Evolutionary conservation across 2,888 invertebrate species (phyloP).

Genomic region (Rhodophaea formosa): DNA sequence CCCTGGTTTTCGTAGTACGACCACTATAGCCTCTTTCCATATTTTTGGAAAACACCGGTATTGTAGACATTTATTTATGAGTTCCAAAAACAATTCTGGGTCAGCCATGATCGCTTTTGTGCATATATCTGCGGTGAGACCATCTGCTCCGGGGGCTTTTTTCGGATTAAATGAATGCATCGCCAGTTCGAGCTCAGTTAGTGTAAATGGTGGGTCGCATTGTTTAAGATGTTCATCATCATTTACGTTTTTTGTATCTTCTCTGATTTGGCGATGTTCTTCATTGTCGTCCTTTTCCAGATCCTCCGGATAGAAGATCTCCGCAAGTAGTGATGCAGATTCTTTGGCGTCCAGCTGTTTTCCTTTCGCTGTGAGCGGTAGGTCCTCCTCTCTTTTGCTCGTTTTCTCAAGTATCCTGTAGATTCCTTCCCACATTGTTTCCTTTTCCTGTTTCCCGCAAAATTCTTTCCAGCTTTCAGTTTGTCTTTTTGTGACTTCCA

Average conservation of each 20-base stretch:
- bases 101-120: neutral
- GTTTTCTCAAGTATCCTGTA: conserved; percentile 21
- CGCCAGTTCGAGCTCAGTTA: neutral
- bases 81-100: too few relatives aligned
- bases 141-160: conserved; percentile 5
- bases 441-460: conserved; percentile 9
- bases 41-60: neutral
- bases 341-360: conserved; percentile 1
- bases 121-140: neutral
- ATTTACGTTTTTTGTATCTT: neutral
- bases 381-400: conserved; percentile 17
- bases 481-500: neutral
- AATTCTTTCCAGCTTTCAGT: conserved; percentile 12
- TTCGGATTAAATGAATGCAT: neutral
- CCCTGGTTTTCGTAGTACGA: too few relatives aligned
- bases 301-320: conserved; percentile 17
- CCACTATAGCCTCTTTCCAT: neutral
- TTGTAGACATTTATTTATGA: neutral
- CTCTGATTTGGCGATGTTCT: neutral
- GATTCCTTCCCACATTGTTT: conserved; percentile 9
- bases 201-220: neutral
- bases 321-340: conserved; percentile 15
- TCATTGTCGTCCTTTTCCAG: neutral
- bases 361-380: conserved; percentile 8
- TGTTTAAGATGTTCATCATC: too few relatives aligned